Conservation (phyloP, 1,140 invertebrate species). For the Lysiphlebus fabarum region DNA sequence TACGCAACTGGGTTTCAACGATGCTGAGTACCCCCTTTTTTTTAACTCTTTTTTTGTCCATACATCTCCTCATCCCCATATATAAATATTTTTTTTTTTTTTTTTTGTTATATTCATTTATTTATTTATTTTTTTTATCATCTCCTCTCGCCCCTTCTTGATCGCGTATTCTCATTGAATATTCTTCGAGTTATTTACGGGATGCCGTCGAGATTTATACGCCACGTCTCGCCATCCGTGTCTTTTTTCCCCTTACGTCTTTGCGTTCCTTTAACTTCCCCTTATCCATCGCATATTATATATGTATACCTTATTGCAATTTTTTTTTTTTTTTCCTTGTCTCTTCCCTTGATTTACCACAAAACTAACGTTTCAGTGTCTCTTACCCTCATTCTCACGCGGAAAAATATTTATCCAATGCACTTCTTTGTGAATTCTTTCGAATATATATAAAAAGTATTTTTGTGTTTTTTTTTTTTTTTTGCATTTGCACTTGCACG, state of each 20-base stretch:
- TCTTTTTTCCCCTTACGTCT: slow-evolving; percentile 4
- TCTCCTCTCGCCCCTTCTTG: slow-evolving; percentile 26
- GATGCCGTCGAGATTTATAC: slow-evolving; percentile 46
- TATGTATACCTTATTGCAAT: not conserved
- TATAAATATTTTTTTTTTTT: not conserved
- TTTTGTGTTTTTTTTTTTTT: too few species aligned
- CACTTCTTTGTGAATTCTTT: too few species aligned
- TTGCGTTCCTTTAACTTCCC: slow-evolving; percentile 11
- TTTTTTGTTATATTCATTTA: slow-evolving; percentile 11
- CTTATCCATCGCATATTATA: not conserved
- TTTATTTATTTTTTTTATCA: slow-evolving; percentile 21
- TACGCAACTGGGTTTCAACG: slow-evolving; percentile 23
- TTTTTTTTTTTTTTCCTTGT: slow-evolving; percentile 7
- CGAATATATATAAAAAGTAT: too few species aligned
- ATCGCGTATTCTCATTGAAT: slow-evolving; percentile 41
- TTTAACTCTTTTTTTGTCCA: not conserved
- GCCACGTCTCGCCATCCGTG: slow-evolving; percentile 18
- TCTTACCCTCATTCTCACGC: slow-evolving; percentile 17
- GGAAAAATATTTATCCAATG: slow-evolving; percentile 5
- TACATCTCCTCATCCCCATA: not conserved
- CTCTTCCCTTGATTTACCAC: slow-evolving; percentile 8
- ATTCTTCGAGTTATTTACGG: slow-evolving; percentile 50
- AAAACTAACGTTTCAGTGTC: not conserved
- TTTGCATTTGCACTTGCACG: too few species aligned
- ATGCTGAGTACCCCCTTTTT: slow-evolving; percentile 18